A percentile compares a stretch with the other conserved stretches of the same genome.
Conservation (phyloP, 2,113 vertebrate genomes). For the Epinephelus moara region DNA sequence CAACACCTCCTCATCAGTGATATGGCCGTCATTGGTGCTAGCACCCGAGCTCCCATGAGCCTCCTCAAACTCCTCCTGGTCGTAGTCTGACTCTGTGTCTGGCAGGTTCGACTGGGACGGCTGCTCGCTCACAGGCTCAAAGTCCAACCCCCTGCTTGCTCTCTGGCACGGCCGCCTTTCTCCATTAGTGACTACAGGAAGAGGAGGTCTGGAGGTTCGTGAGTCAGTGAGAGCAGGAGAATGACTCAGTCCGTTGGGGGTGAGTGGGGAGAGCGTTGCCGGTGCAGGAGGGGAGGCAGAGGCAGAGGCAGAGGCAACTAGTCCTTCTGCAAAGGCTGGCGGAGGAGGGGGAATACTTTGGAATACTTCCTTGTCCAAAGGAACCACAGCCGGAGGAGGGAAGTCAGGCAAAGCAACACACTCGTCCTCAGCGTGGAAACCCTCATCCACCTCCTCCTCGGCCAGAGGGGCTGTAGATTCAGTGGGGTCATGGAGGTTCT, state of each 20-base stretch:
- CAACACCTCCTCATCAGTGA: conserved; percentile 85
- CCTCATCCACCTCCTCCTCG: conserved; percentile 90
- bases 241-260: conserved; percentile 47
- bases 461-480: conserved; percentile 87
- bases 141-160: conserved; percentile 64
- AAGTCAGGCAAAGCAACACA: conserved; percentile 81
- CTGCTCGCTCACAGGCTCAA: conserved; percentile 75
- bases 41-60: conserved; percentile 82
- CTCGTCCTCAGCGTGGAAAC: conserved; percentile 89
- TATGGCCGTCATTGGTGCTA: conserved; percentile 85
- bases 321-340: conserved; percentile 77
- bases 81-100: conserved; percentile 90
- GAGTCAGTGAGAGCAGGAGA: conserved; percentile 28
- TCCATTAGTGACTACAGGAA: conserved; percentile 55
- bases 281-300: conserved; percentile 43
- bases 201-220: conserved; percentile 32
- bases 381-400: conserved; percentile 68
- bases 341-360: conserved; percentile 82
- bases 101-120: conserved; percentile 75
- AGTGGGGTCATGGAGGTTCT: conserved; percentile 87
- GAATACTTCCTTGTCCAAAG: conserved; percentile 79
- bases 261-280: conserved; percentile 29
- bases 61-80: conserved; percentile 92
- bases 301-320: conserved; percentile 32
- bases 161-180: conserved; percentile 49